These are phyloP conservation scores for Pandemis corylana DNA, from an alignment of 2,888 invertebrate genomes.

Conservation along the genomic window DNA sequence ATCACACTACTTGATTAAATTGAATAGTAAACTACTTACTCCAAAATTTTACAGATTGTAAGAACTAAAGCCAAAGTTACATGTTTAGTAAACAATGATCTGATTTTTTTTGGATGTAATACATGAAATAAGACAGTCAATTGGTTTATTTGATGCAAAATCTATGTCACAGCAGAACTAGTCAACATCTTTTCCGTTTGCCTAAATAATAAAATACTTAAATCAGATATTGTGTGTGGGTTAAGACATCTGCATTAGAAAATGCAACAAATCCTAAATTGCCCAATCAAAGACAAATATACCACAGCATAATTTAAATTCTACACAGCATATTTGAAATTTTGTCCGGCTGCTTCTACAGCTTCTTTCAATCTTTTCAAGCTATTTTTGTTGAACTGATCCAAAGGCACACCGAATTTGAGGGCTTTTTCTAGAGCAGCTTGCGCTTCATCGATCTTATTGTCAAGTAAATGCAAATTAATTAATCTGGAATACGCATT, in stretches of 20 bases:
- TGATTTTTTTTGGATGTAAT: no score
- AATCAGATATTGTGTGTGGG: background rate
- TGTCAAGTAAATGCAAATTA: slow-evolving; percentile 61
- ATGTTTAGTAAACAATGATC: background rate
- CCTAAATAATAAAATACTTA: background rate
- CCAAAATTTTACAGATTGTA: background rate
- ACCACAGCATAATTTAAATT: slow-evolving; percentile 19
- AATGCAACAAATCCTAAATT: slow-evolving; percentile 1
- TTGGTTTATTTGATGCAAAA: background rate
- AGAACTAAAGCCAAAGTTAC: background rate
- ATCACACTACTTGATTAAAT: slow-evolving; percentile 31
- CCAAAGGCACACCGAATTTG: slow-evolving; percentile 67
- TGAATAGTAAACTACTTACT: slow-evolving; percentile 7
- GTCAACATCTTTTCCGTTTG: background rate
- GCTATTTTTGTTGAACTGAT: slow-evolving; percentile 86
- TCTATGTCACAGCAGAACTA: background rate
- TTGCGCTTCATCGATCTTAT: slow-evolving; percentile 62
- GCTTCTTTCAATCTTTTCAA: slow-evolving; percentile 83
- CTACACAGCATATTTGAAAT: slow-evolving; percentile 79
- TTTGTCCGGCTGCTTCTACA: slow-evolving; percentile 79
- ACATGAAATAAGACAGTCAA: background rate
- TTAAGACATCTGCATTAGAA: background rate
- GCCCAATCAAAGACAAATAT: background rate
- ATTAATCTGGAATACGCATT: slow-evolving; percentile 75
- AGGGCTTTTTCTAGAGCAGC: slow-evolving; percentile 65